phyloP scores from a whole-genome alignment of 35 echinoderm and acorn worm genomes.

The Lytechinus pictus region DNA sequence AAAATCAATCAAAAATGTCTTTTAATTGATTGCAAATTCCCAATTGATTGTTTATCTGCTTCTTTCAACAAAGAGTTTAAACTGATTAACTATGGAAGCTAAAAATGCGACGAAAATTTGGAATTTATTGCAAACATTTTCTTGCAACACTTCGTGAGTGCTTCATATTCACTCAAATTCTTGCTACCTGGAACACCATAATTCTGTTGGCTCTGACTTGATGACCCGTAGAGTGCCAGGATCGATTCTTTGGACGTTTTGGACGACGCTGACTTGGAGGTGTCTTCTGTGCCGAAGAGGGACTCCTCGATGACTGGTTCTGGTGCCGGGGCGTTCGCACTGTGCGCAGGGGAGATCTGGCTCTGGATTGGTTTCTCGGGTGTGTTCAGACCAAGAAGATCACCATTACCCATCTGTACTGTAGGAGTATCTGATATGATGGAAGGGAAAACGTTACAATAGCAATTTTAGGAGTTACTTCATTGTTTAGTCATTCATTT shows the following conservation, averaged over 20 bases:
- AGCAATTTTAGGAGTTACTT: no score
- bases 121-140: no score
- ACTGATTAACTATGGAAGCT: no score
- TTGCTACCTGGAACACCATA: conserved; percentile 86
- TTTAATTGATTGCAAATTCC: no score
- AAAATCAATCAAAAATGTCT: no score
- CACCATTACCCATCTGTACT: conserved; percentile 14
- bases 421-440: not conserved
- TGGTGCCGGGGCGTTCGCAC: not conserved
- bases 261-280: not conserved
- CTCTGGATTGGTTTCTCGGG: conserved; percentile 6
- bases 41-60: no score
- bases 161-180: no score
- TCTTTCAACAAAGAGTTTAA: no score
- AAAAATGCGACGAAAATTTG: no score
- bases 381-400: conserved; percentile 57
- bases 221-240: conserved; percentile 80
- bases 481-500: no score
- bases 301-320: conserved; percentile 55
- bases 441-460: no score
- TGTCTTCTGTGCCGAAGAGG: conserved; percentile 69
- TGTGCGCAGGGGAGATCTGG: conserved; percentile 22
- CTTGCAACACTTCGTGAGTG: no score
- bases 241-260: conserved; percentile 89
- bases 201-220: conserved; percentile 49